Evolutionary conservation across 2,113 vertebrate genomes (phyloP).

Genomic region (Myotis brandtii): DNA sequence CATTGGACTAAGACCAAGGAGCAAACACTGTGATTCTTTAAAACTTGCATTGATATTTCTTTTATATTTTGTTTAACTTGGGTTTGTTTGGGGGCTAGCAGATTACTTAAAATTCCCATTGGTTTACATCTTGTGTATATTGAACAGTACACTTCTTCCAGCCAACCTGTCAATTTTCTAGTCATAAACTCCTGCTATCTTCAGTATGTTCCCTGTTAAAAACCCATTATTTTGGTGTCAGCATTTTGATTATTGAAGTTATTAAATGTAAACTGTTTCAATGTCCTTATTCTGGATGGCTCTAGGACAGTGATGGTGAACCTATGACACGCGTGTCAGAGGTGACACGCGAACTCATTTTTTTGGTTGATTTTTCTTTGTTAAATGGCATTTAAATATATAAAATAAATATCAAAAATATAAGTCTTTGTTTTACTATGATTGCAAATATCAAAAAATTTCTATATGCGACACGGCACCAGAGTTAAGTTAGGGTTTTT

Average conservation of each 20-base stretch:
- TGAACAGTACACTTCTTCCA: not conserved
- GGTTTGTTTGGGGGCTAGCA: not conserved
- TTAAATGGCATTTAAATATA: too few relatives aligned
- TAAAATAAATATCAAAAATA: too few relatives aligned
- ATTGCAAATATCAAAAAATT: too few relatives aligned
- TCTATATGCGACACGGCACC: too few relatives aligned
- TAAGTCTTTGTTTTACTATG: too few relatives aligned
- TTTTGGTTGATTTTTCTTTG: too few relatives aligned
- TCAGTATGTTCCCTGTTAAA: conserved; percentile 15
- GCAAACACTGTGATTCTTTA: conserved; percentile 15
- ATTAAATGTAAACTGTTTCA: not conserved
- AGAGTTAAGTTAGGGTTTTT: too few relatives aligned
- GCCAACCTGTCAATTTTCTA: conserved; percentile 13
- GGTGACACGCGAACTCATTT: too few relatives aligned
- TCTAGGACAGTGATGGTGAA: not conserved
- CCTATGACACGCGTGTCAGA: too few relatives aligned
- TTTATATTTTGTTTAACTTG: conserved; percentile 16
- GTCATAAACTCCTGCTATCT: not conserved
- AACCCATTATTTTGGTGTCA: conserved; percentile 2
- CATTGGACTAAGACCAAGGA: conserved; percentile 11
- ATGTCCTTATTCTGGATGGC: conserved; percentile 10
- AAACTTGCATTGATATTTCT: conserved; percentile 9
- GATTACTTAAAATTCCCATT: not conserved
- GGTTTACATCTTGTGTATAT: not conserved
- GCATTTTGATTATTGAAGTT: conserved; percentile 39